Conservation (phyloP, 2,797 vertebrate species). For the Galago senegalensis region DNA sequence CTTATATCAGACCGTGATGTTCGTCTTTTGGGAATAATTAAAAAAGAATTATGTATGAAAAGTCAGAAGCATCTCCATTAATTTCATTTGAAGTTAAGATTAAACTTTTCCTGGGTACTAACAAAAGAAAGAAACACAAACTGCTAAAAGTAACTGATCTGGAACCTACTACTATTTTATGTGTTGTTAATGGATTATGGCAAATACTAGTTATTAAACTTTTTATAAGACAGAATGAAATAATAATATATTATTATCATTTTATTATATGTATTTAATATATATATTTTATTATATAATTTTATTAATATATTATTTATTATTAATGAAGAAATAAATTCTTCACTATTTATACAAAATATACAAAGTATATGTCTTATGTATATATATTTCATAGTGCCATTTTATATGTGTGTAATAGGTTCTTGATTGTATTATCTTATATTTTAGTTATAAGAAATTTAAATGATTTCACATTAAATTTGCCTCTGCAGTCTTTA, state of each 20-base stretch:
- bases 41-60: constrained; percentile 59
- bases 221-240: background rate
- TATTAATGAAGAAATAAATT: background rate
- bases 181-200: background rate
- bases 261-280: too few species aligned
- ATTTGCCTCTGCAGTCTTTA: background rate
- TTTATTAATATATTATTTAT: too few species aligned
- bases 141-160: constrained; percentile 18
- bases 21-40: constrained; percentile 35
- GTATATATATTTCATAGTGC: background rate
- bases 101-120: background rate
- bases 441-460: constrained; percentile 20
- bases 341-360: background rate
- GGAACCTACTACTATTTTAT: background rate
- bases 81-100: constrained; percentile 46
- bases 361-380: background rate
- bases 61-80: constrained; percentile 28
- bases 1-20: background rate
- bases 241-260: background rate
- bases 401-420: background rate
- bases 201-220: background rate
- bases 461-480: background rate
- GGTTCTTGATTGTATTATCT: background rate
- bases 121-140: background rate
- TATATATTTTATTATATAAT: too few species aligned